phyloP scores from a whole-genome alignment of 2,888 invertebrate species.

The Sphinx pinastri region DNA sequence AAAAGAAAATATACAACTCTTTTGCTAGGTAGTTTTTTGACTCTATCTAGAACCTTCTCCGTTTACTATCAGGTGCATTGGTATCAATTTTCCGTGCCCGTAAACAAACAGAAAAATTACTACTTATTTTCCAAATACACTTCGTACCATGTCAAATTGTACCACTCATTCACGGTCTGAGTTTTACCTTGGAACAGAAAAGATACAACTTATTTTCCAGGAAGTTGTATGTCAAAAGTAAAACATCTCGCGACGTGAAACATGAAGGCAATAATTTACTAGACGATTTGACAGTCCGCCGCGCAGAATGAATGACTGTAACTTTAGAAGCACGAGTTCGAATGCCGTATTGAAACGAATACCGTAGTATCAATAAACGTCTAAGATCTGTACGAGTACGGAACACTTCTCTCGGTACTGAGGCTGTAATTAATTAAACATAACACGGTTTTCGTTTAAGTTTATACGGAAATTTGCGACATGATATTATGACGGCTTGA shows the following conservation, averaged over 20 bases:
- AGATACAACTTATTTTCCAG: slow-evolving; percentile 20
- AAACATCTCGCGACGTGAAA: slow-evolving; percentile 12
- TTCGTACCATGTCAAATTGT: no score
- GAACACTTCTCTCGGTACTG: background rate
- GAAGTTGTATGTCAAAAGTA: slow-evolving; percentile 19
- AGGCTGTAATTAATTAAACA: slow-evolving; percentile 1
- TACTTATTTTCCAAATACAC: no score
- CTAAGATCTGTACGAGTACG: background rate
- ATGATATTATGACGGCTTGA: background rate
- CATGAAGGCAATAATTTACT: slow-evolving; percentile 19
- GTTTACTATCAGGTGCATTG: no score
- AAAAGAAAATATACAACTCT: no score
- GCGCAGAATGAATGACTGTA: slow-evolving; percentile 21
- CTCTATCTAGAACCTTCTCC: no score
- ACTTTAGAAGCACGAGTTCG: slow-evolving; percentile 14
- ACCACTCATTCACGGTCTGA: no score
- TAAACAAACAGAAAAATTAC: no score
- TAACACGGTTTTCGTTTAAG: no score
- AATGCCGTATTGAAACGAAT: slow-evolving; percentile 13
- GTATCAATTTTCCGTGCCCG: no score
- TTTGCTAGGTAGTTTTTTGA: no score
- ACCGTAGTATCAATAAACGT: slow-evolving; percentile 20
- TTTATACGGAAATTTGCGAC: background rate
- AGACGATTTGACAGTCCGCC: slow-evolving; percentile 15
- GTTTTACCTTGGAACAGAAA: slow-evolving; percentile 9